Base-by-base conservation (phyloP, 2,113 vertebrate genomes). In the Poecile atricapillus region DNA sequence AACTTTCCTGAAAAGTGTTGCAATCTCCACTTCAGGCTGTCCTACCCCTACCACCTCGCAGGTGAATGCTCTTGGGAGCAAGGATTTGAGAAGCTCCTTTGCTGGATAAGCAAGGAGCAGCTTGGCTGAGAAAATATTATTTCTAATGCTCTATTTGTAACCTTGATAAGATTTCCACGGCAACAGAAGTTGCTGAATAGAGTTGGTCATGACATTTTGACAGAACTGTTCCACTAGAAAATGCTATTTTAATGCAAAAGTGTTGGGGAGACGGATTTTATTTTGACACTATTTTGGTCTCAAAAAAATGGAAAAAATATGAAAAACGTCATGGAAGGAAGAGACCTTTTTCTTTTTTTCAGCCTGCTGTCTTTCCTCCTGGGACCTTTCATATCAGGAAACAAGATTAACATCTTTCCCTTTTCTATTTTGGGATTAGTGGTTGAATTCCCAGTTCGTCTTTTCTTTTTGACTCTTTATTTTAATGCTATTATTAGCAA, bases 71-170 rank as follows among this genome's bases (percentile, higher is more conserved):
- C 58, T 44, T 63, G 76, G 71, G 93, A 86, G 52, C 3, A 1
- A 44, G 39, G 41, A 60, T 60, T 74, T 92, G 93, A 63, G 67
- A 78, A 56, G 15, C 41, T 87, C 37, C 70, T 94, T 78, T 89
- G 65, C 75, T 89, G 67, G 56, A 24, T 73, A 60, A 91, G 81
- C 76, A 77, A 86, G 68, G 68, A 90, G 27, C 35, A 52, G 41
- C 30, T 65, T 74, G 50, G 59, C 67, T 90, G 70, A 74, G 81
- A 70, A 91, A 93, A 74, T 68, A 73, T 50, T 76, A n/a, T 96
- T 95, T 73, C 65, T 90, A 63, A 58, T 93, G 43, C 44, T 91
- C 19, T 80, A 49, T 94, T 88, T 95, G 52, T 93, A 90, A 68
- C 79, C 79, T 64, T 83, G 79, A 90, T 50, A 93, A 76, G 28